Evolutionary conservation across 2,888 invertebrate species (phyloP).

Genomic region (Lottia gigantea): DNA sequence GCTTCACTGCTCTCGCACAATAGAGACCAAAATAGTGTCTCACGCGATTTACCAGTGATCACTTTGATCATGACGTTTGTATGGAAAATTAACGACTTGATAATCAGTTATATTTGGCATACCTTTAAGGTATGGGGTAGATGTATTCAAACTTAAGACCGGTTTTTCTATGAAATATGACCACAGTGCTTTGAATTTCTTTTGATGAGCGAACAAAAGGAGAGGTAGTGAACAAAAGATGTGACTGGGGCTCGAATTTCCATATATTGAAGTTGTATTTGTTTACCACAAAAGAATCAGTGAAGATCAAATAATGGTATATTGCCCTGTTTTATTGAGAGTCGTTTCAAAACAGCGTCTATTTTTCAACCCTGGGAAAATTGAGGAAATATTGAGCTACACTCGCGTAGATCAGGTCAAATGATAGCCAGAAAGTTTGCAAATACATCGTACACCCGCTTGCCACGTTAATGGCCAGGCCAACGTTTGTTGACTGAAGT

Average conservation of each 20-base stretch:
- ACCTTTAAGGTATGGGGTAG: constrained; percentile 4
- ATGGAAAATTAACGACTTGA: too few species aligned
- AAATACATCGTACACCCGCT: too few species aligned
- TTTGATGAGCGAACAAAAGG: background rate
- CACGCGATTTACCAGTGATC: background rate
- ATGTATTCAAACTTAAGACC: background rate
- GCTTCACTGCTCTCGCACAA: constrained; percentile 2
- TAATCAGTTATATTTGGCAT: background rate
- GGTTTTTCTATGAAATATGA: background rate
- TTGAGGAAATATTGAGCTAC: too few species aligned
- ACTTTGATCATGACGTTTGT: too few species aligned
- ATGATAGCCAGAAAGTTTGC: too few species aligned
- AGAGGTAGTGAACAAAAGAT: background rate
- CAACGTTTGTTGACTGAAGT: too few species aligned
- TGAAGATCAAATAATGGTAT: background rate
- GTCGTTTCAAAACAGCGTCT: too few species aligned
- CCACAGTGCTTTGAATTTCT: background rate
- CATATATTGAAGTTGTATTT: constrained; percentile 2
- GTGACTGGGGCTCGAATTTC: background rate
- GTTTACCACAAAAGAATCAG: background rate
- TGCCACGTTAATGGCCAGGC: too few species aligned
- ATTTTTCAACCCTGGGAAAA: too few species aligned
- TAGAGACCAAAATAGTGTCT: background rate
- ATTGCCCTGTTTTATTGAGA: too few species aligned
- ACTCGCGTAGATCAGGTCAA: too few species aligned